These are phyloP conservation scores for Ictalurus furcatus DNA, from an alignment of 2,113 vertebrate species.

Conservation along the genomic window DNA sequence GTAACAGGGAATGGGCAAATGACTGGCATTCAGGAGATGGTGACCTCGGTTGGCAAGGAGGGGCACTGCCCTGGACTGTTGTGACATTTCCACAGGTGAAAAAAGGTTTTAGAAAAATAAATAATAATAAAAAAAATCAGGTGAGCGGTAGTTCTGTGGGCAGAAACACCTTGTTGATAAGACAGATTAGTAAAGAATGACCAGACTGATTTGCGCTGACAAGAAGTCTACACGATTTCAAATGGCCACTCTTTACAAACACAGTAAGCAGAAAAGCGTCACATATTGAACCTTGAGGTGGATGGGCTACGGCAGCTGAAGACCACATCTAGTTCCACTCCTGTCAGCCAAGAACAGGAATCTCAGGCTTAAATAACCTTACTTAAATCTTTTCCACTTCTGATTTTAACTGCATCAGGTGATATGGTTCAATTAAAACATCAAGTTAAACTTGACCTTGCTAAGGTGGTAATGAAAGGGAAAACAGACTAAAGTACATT, in stretches of 20 bases:
- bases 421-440: not conserved
- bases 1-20: not conserved
- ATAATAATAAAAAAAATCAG: not conserved
- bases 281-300: not conserved
- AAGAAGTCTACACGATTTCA: not conserved
- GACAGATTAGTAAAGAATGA: not conserved
- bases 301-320: not conserved
- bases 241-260: not conserved
- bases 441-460: not conserved
- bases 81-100: not conserved
- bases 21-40: not conserved
- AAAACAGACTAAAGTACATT: not conserved
- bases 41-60: too few species aligned
- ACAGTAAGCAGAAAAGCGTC: not conserved
- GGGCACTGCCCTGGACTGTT: not conserved
- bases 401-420: not conserved
- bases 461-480: not conserved
- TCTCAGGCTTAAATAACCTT: not conserved
- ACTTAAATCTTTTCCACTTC: not conserved
- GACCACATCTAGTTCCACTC: not conserved
- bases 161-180: not conserved
- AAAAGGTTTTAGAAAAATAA: not conserved
- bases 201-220: not conserved
- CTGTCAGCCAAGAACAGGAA: not conserved
- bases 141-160: not conserved